Evolutionary conservation across 2,797 vertebrate genomes (phyloP).

Genomic region (Neostethus bicornis): DNA sequence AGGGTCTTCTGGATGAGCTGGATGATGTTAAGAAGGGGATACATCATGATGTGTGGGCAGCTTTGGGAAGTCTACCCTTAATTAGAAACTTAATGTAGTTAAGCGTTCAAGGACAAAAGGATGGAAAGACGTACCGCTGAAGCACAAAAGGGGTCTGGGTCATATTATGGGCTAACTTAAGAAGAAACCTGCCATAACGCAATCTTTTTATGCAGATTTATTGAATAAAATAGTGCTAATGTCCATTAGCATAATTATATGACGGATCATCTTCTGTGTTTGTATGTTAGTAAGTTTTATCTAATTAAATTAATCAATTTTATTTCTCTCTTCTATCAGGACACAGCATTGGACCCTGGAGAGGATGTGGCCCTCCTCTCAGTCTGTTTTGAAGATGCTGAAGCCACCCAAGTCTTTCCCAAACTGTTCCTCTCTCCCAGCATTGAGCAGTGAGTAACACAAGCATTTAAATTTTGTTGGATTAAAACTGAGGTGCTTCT

Average conservation of each 20-base stretch:
- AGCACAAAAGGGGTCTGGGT: neutral
- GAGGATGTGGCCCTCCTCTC: conserved; percentile 97
- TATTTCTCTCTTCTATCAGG: conserved; percentile 74
- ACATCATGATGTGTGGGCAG: no score
- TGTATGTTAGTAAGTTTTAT: neutral
- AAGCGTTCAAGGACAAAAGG: neutral
- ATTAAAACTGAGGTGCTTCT: no score
- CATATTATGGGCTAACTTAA: neutral
- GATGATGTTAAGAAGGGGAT: no score
- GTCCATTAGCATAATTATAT: no score
- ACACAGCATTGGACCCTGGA: conserved; percentile 95
- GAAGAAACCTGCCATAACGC: neutral
- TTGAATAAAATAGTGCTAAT: conserved; percentile 15
- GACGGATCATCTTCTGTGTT: no score
- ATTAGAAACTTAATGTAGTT: conserved; percentile 2
- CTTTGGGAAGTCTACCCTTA: no score
- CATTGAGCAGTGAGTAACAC: conserved; percentile 93
- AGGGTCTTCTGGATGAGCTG: no score
- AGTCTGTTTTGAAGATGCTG: conserved; percentile 95
- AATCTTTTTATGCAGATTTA: neutral
- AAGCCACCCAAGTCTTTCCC: conserved; percentile 95
- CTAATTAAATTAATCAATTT: neutral
- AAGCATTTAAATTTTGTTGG: neutral
- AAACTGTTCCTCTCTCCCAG: conserved; percentile 96
- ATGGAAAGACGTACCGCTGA: neutral